Evolutionary conservation across 2,113 vertebrate species (phyloP).

Genomic region (cat (Felis catus)): F.catus_Fca126_mat1.0 CM031426.1:15700501-15701000

Average conservation of each 20-base stretch:
- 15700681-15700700: constrained; percentile 76
- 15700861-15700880: not conserved
- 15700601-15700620: constrained; percentile 91
- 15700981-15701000: not conserved
- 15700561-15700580: constrained; percentile 80
- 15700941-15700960: not conserved
- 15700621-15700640: constrained; percentile 76
- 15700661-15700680: constrained; percentile 73
- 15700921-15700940: constrained; percentile 45
- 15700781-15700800: not conserved
- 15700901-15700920: not conserved
- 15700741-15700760: constrained; percentile 41
- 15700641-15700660: constrained; percentile 77
- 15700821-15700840: not conserved
- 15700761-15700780: constrained; percentile 73
- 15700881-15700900: accelerated
- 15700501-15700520: constrained; percentile 73
- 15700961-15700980: not conserved
- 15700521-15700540: constrained; percentile 62
- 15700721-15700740: constrained; percentile 53
- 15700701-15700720: constrained; percentile 75
- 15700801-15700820: not conserved
- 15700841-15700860: not conserved
- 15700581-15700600: constrained; percentile 88
- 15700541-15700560: constrained; percentile 58